A percentile compares a stretch with the other conserved stretches of the same genome.
phyloP scores from a whole-genome alignment of 2,797 vertebrate species.

The Apodemus agrarius region DNA sequence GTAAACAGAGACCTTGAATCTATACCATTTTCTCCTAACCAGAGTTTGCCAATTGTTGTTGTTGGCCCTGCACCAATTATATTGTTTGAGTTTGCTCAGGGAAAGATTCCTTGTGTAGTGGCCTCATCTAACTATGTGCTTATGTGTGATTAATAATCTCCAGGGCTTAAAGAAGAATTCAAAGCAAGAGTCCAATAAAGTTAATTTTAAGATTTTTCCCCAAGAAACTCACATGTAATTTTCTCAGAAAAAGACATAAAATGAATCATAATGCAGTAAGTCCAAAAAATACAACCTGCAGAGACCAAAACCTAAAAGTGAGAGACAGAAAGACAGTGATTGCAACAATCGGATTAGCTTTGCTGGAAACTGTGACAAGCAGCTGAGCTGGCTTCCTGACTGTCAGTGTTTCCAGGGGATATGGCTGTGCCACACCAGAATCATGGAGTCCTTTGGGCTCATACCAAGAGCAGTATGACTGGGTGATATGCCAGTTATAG shows the following conservation, averaged over 20 bases:
- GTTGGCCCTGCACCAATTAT: not conserved
- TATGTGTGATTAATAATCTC: not conserved
- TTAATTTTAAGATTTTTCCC: not conserved
- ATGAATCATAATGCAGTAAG: not conserved
- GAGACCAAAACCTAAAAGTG: not conserved
- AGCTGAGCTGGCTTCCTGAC: not conserved
- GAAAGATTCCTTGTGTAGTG: not conserved
- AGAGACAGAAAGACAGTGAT: not conserved
- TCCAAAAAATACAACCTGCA: not conserved
- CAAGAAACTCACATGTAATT: not conserved
- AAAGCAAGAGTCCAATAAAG: not conserved
- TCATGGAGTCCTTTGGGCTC: not conserved
- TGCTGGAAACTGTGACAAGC: not conserved
- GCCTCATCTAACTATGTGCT: not conserved
- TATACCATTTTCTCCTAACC: no score
- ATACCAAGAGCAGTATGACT: not conserved
- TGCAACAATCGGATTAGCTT: not conserved
- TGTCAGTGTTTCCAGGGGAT: not conserved
- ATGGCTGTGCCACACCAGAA: not conserved
- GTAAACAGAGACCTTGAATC: not conserved
- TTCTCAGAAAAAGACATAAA: not conserved
- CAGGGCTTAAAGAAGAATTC: not conserved
- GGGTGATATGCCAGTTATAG: not conserved
- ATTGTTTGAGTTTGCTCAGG: not conserved
- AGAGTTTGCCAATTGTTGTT: not conserved